A percentile compares a stretch with the other conserved stretches of the same genome.
These are phyloP conservation scores for Silurus lanzhouensis DNA, from an alignment of 2,797 vertebrate species.

Conservation along the genomic window DNA sequence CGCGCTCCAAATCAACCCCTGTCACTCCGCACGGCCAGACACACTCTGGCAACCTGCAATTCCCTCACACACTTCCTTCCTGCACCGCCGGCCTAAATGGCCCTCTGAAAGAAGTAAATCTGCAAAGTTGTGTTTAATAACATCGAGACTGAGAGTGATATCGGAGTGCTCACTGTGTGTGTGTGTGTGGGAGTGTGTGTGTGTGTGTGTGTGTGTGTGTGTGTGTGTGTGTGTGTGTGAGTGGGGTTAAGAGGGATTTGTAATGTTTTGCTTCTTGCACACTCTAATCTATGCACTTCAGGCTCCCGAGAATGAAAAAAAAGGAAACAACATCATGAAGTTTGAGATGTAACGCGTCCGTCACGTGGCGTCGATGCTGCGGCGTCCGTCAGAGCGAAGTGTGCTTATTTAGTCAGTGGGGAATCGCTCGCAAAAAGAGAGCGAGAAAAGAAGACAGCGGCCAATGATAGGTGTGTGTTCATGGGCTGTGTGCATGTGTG, in stretches of 20 bases:
- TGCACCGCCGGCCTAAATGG: constrained; percentile 95
- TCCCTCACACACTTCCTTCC: constrained; percentile 85
- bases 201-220: constrained; percentile 9
- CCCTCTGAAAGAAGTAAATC: constrained; percentile 98
- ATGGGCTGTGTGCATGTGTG: constrained; percentile 2
- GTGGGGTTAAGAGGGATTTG: constrained; percentile 95
- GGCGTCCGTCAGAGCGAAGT: not conserved
- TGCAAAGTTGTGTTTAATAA: constrained; percentile 98
- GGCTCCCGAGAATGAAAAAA: constrained; percentile 83
- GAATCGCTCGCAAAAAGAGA: constrained; percentile 27
- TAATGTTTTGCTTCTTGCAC: constrained; percentile 93
- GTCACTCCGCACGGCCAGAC: constrained; percentile 89
- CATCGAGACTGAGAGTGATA: constrained; percentile 82
- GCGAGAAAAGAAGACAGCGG: constrained; percentile 21
- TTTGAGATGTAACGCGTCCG: constrained; percentile 15
- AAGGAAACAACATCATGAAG: constrained; percentile 73
- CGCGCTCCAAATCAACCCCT: constrained; percentile 97
- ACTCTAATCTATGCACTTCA: constrained; percentile 93
- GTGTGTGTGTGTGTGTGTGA: constrained; percentile 58
- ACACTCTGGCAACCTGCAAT: constrained; percentile 98
- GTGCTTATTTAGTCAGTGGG: constrained; percentile 46
- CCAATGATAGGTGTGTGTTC: constrained; percentile 56
- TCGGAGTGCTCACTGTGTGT: constrained; percentile 70
- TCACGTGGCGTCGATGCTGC: not conserved
- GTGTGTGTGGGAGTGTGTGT: constrained; percentile 56